Conservation (phyloP, 64 coral and sea anemone species). For the Anthopleura sola region DNA sequence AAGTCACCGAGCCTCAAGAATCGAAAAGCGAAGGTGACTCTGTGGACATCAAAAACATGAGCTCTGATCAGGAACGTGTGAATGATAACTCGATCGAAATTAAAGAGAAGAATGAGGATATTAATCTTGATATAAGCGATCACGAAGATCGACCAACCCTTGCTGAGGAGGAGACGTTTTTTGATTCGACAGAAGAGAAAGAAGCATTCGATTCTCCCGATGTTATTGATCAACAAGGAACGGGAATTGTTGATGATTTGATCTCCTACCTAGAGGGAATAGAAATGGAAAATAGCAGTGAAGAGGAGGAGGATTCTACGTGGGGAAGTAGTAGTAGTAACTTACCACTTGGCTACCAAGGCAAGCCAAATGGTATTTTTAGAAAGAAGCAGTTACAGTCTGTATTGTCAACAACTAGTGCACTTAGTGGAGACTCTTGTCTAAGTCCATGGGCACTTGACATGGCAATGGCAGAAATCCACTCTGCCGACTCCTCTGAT, state of each 20-base stretch:
- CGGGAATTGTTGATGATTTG: constrained; percentile 71
- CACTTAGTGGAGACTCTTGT: constrained; percentile 74
- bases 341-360: constrained; percentile 28
- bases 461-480: constrained; percentile 70
- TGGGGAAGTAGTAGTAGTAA: neutral
- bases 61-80: neutral
- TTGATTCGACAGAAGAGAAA: constrained; percentile 43
- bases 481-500: constrained; percentile 74
- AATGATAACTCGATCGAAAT: neutral
- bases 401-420: constrained; percentile 62
- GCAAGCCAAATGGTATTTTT: constrained; percentile 15
- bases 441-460: constrained; percentile 73
- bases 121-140: neutral
- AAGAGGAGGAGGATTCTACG: constrained; percentile 40
- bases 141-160: constrained; percentile 11
- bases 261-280: constrained; percentile 79
- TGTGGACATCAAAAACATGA: neutral
- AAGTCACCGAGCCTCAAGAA: neutral
- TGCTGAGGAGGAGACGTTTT: constrained; percentile 35
- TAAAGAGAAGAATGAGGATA: neutral
- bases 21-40: neutral
- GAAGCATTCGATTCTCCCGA: constrained; percentile 40
- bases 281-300: constrained; percentile 73
- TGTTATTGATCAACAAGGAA: constrained; percentile 49
- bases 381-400: constrained; percentile 65